A percentile compares a stretch with the other conserved stretches of the same genome.
phyloP scores from a whole-genome alignment of 2,113 vertebrate genomes.

The Hylia prasina region DNA sequence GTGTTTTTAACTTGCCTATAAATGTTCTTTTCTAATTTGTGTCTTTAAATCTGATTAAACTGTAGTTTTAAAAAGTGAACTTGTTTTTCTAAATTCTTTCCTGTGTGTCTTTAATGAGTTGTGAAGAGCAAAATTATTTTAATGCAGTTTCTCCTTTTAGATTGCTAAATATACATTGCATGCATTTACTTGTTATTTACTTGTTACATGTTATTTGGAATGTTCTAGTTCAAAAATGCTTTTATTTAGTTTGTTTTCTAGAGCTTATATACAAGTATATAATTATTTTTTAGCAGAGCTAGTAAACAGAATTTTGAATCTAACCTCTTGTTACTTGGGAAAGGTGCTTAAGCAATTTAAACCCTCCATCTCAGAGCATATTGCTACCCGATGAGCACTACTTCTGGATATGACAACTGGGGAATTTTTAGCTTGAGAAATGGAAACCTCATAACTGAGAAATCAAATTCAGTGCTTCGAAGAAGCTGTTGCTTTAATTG shows the following conservation, averaged over 20 bases:
- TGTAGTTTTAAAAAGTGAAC: slow-evolving; percentile 68
- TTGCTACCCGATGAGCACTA: accelerated
- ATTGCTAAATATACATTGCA: not conserved
- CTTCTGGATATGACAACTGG: not conserved
- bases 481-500: not conserved
- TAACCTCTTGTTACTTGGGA: not conserved
- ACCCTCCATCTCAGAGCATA: not conserved
- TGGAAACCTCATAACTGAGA: not conserved
- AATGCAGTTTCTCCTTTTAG: not conserved
- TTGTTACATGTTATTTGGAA: not conserved
- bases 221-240: not conserved
- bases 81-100: slow-evolving; percentile 37
- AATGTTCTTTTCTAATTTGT: slow-evolving; percentile 74
- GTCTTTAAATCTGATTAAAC: slow-evolving; percentile 78
- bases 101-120: not conserved
- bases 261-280: not conserved
- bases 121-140: not conserved
- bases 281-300: not conserved
- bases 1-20: slow-evolving; percentile 74
- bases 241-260: not conserved
- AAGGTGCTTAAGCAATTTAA: not conserved
- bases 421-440: not conserved
- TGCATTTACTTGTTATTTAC: not conserved
- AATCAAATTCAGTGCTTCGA: not conserved
- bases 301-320: not conserved